Evolutionary conservation across 2,888 invertebrate genomes (phyloP), one percentile per base, ranked within the genome.

Genomic region (Alviniconcha strummeri): DNA sequence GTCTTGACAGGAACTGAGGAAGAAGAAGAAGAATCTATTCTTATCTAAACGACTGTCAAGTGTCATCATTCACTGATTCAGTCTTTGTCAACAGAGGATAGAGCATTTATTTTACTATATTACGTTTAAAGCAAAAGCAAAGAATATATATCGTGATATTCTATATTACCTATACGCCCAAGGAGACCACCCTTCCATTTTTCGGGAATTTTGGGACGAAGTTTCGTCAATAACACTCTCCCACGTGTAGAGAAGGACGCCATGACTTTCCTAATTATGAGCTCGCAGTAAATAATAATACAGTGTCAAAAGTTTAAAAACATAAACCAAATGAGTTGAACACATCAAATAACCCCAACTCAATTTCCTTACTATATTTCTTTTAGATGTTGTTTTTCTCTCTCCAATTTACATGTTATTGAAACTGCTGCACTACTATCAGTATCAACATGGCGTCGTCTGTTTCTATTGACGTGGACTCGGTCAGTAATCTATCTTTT

Each of bases 141-240:
- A 36, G 36, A 36, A 36, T 36, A 36, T 36, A 36, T 36, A 36
- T 36, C 36, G 36, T 36, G 36, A 36, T 36, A 36, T 3, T 36
- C 36, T 36, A 36, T 36, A 36, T 80, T 85, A 86, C 88, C 85
- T 72, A 87, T 85, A 76, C 85, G 88, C 81, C 86, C 85, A 17
- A 88, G 56, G 55, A 85, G 80, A 52, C 88, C 86, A 8, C 86
- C 86, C 85, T 87, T 88, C 57, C 84, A 72, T 85, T 85, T 86
- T n/a, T 87, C 85, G 5, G 86, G 86, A 54, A 87, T n/a, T 69
- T 67, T 80, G 0, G 82, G 83, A 52, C 76, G 57, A 78, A 84
- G 17, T 54, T 74, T 71, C 15, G 64, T 80, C 52, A 84, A 71
- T 15, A 80, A 57, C 64, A 75, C 71, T 77, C 67, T 81, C 80